A percentile compares a stretch with the other conserved stretches of the same genome.
Conservation (phyloP, 2,113 vertebrate genomes). For the Narcine bancroftii region DNA sequence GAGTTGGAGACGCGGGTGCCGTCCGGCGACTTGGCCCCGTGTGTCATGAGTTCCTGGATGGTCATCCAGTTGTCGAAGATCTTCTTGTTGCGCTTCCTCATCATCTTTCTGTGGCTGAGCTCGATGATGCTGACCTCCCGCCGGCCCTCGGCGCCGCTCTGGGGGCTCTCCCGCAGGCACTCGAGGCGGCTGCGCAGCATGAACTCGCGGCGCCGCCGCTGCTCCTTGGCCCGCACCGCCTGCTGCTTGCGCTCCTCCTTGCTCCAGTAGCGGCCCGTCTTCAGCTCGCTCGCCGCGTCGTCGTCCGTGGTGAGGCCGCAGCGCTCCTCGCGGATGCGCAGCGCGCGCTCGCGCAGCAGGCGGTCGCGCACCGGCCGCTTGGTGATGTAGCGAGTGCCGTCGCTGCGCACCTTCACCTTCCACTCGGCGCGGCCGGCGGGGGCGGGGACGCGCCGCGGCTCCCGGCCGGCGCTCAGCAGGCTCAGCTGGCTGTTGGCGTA, state of each 20-base stretch:
- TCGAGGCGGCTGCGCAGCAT: slow-evolving; percentile 92
- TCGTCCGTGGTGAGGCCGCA: slow-evolving; percentile 94
- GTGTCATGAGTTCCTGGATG: slow-evolving; percentile 97
- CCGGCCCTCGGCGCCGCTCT: slow-evolving; percentile 74
- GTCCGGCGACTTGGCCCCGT: slow-evolving; percentile 84
- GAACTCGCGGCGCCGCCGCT: slow-evolving; percentile 79
- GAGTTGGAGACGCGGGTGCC: slow-evolving; percentile 83
- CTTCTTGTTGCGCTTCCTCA: slow-evolving; percentile 97
- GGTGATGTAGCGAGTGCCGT: slow-evolving; percentile 89
- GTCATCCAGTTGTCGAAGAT: slow-evolving; percentile 99
- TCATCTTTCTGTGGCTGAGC: slow-evolving; percentile 97
- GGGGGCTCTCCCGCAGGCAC: slow-evolving; percentile 79
- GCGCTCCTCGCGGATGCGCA: slow-evolving; percentile 93
- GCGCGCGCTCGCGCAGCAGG: slow-evolving; percentile 83
- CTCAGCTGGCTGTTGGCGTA: slow-evolving; percentile 89
- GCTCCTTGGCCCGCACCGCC: slow-evolving; percentile 82
- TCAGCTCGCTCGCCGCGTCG: slow-evolving; percentile 92
- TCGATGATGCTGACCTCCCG: slow-evolving; percentile 89
- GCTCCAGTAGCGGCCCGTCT: slow-evolving; percentile 96
- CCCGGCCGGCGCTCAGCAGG: slow-evolving; percentile 75
- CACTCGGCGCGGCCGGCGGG: too few species aligned
- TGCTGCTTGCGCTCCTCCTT: slow-evolving; percentile 94
- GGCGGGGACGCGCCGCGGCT: too few species aligned
- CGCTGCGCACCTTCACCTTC: slow-evolving; percentile 93
- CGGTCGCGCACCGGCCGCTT: slow-evolving; percentile 89